Evolutionary conservation across 1,140 invertebrate genomes (phyloP), one percentile per base, ranked within the genome.

Genomic region (Drosophila pallidifrons): DNA sequence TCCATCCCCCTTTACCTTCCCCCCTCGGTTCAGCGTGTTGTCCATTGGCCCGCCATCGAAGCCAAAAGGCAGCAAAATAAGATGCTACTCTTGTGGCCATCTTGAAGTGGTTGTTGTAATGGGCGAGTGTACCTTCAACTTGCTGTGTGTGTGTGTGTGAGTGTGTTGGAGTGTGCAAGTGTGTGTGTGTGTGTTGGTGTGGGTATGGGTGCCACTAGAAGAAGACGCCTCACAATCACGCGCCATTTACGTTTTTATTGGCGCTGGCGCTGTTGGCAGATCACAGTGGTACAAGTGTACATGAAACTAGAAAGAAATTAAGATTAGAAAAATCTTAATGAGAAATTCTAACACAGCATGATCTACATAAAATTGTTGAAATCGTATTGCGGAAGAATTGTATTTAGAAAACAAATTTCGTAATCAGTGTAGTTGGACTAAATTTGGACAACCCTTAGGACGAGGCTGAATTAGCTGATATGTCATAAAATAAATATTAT

Each of bases 51-150:
- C 83, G 83, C 83, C 83, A 87, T 87, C 83, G 83, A 87, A 88
- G 82, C 64, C 66, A 47, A 63, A 60, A 65, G 52, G 38, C 45
- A 79, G 77, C 83, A 83, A 87, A 87, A 77, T 87, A 87, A 87
- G 83, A 87, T 87, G 83, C 83, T 87, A 87, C 83, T 87, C 83
- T 87, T 87, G 83, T 87, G 83, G 85, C 83, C 83, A 87, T 87
- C 83, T 87, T 87, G 80, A 87, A 87, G 83, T 87, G 83, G 49
- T 83, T 81, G 83, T 82, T 86, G 82, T 86, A 82, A 86, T 86
- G 66, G 73, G 20, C 55, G n/a, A 55, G 66, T 55, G 60, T 54
- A 60, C 43, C 38, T 46, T 32, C 13, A 35, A 15, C 45, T 15
- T 11, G n/a, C 30, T 54, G 63, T 68, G 15, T 38, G 25, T 55